phyloP scores from a whole-genome alignment of 2,797 vertebrate species.

The Morelia viridis region DNA sequence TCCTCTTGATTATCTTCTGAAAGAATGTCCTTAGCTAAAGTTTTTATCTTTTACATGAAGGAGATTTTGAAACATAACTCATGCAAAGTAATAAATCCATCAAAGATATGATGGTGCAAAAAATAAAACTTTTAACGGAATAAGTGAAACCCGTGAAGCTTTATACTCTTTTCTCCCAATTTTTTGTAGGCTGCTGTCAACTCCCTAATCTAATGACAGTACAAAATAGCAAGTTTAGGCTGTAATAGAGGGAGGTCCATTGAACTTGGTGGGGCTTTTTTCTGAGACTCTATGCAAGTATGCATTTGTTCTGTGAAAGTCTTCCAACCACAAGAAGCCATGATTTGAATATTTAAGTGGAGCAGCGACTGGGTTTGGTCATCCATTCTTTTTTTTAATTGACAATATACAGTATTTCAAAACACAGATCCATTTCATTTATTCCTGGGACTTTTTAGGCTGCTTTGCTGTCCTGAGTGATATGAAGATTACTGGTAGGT shows the following conservation, averaged over 20 bases:
- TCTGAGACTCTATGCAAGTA: not conserved
- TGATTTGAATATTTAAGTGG: not conserved
- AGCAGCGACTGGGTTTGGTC: not conserved
- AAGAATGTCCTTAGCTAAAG: not conserved
- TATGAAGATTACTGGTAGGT: constrained; percentile 54
- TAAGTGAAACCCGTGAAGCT: not conserved
- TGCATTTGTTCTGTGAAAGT: not conserved
- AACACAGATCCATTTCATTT: constrained; percentile 18
- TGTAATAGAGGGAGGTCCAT: not conserved
- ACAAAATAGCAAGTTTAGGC: not conserved
- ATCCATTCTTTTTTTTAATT: not conserved
- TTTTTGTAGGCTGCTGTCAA: not conserved
- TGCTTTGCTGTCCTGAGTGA: constrained; percentile 51
- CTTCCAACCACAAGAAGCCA: not conserved
- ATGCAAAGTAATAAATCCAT: not conserved
- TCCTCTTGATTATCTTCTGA: not conserved
- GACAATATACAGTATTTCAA: constrained; percentile 29
- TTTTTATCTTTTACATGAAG: not conserved
- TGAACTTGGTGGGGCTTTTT: not conserved
- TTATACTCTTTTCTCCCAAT: not conserved
- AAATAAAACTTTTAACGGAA: not conserved
- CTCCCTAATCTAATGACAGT: not conserved
- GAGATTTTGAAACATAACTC: not conserved
- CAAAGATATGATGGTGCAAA: not conserved
- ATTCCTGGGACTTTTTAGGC: constrained; percentile 51